phyloP scores from a whole-genome alignment of 2,797 vertebrate species.

The Parauchenoglanis punctatus region DNA sequence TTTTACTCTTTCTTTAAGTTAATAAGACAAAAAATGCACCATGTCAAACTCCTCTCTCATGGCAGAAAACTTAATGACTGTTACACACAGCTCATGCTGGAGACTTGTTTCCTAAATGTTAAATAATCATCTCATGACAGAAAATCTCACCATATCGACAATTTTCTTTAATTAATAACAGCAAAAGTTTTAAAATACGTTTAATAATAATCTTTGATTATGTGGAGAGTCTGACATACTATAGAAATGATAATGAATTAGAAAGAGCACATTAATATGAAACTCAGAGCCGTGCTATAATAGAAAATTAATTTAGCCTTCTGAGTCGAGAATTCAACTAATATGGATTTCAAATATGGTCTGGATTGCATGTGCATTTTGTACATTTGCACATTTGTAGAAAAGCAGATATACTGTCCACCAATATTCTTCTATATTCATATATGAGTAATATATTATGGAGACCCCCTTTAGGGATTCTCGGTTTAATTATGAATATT shows the following conservation, averaged over 20 bases:
- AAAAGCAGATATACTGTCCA: background rate
- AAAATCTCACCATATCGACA: background rate
- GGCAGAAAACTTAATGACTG: background rate
- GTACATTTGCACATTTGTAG: background rate
- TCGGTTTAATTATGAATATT: background rate
- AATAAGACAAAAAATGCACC: background rate
- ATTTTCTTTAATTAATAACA: background rate
- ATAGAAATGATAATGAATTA: background rate
- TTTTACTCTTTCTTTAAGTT: background rate
- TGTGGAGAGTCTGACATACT: background rate
- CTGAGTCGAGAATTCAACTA: background rate
- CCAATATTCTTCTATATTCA: background rate
- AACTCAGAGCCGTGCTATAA: background rate
- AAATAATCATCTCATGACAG: background rate
- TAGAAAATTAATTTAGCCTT: background rate
- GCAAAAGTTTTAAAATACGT: background rate
- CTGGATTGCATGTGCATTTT: background rate
- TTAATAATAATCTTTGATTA: background rate
- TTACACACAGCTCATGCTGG: background rate
- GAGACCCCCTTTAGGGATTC: background rate
- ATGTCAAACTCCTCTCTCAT: background rate
- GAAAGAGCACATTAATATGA: background rate
- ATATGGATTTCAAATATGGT: background rate
- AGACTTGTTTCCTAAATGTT: background rate
- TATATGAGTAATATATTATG: background rate